Base-by-base conservation (phyloP, 2,888 invertebrate species). In the Malthinus seriepunctatus region DNA sequence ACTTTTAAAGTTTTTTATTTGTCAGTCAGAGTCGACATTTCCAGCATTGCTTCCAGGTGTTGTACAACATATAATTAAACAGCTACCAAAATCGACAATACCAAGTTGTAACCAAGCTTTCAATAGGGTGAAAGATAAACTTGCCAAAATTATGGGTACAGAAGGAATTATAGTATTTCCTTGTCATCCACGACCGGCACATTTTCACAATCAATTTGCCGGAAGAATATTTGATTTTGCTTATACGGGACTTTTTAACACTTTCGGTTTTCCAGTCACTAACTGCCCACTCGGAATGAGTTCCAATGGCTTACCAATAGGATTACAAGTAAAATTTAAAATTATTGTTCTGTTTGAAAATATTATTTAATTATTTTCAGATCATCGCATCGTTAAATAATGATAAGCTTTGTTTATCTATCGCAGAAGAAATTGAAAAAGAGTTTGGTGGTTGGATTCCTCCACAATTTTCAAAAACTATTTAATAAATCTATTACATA, bases 391-490 rank as follows among this genome's bases (percentile, higher is more conserved):
- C 86, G 71, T 85, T 85, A 42, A 83, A 84, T 48, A 85, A 86
- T 61, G 95, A 95, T 75, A 87, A 88, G 71, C 77, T 93, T 12
- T 88, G 90, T 3, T 81, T 96, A 67, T 89, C 91, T 1, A 88
- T 93, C 0, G 95, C 95, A 0, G 83, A 84, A 65, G 92, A 93
- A 75, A 84, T 95, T 56, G 93, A 94, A 72, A 84, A 82, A 63
- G 87, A 86, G 0, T 93, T 93, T 68, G 93, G 93, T 6, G 95
- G 94, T 0, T 94, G 94, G 94, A 81, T 83, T n/a, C 83, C 85
- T n/a, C 87, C 88, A 23, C 10, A 8, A 8, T 51, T 23, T 51
- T 31, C 12, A 9, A 31, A 50, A 14, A 39, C 23, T 5, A 5
- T 23, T 23, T 23, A 23, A 23, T n/a, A n/a, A n/a, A n/a, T n/a